Percentiles rank a stretch among this genome's conserved stretches.
Conservation (phyloP, 92 coral and sea anemone species). For the Epizoanthus ramosus region DNA sequence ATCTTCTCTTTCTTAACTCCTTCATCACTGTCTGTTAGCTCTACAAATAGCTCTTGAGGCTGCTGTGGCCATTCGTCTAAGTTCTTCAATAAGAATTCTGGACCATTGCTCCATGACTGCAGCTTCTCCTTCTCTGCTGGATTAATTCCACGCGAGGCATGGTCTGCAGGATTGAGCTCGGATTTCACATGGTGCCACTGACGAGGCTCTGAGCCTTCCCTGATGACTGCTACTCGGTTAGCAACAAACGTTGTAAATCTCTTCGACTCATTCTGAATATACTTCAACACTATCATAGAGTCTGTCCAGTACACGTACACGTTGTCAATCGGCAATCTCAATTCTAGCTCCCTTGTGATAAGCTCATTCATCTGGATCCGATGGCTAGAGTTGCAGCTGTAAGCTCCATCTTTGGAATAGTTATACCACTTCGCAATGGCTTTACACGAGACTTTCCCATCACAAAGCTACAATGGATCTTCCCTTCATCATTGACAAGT, state of each 20-base stretch:
- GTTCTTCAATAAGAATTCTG: slow-evolving; percentile 66
- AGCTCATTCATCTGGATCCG: slow-evolving; percentile 49
- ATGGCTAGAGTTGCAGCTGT: slow-evolving; percentile 59
- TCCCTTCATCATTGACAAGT: slow-evolving; percentile 41
- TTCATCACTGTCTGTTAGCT: slow-evolving; percentile 45
- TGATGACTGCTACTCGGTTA: slow-evolving; percentile 58
- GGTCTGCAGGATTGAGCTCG: too few species aligned
- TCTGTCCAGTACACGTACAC: slow-evolving; percentile 71
- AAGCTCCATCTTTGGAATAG: slow-evolving; percentile 64
- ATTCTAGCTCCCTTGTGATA: slow-evolving; percentile 49
- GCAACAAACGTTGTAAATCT: slow-evolving; percentile 61
- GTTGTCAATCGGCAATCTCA: slow-evolving; percentile 52
- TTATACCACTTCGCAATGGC: slow-evolving; percentile 53
- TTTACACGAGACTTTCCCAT: slow-evolving; percentile 67
- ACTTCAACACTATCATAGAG: slow-evolving; percentile 57
- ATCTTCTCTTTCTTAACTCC: slow-evolving; percentile 48
- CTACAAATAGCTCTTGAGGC: slow-evolving; percentile 43
- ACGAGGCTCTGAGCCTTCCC: slow-evolving; percentile 52
- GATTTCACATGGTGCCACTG: too few species aligned
- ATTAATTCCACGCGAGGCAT: slow-evolving; percentile 68
- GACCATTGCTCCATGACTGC: slow-evolving; percentile 57
- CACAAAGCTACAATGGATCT: slow-evolving; percentile 59
- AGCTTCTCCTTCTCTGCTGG: slow-evolving; percentile 53
- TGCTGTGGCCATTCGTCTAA: slow-evolving; percentile 62
- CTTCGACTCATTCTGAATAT: slow-evolving; percentile 46